Evolutionary conservation across 2,113 vertebrate genomes (phyloP), one percentile per base, ranked within the genome.

Genomic region (Scartelaos histophorus): DNA sequence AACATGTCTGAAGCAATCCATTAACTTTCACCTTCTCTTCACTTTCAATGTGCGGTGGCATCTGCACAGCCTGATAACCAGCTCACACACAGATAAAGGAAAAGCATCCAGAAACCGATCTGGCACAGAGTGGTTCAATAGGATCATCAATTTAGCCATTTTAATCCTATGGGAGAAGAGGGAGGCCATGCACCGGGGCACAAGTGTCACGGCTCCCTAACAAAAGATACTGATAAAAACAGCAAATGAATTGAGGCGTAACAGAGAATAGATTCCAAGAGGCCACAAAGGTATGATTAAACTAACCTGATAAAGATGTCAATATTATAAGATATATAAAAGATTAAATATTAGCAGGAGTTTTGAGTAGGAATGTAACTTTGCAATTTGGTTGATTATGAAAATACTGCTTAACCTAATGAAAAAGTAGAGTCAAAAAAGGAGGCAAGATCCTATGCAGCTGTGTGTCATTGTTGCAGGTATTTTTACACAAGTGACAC

Each of bases 121-220:
- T 47, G 75, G 34, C 53, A 75, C 35, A 25, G 66, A 75, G 58
- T 38, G n/a, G 67, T 70, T 84, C 79, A 64, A 71, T 43, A 69
- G 46, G 25, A 68, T 66, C 70, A 82, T 83, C 72, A 83, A 80
- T 83, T 72, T 76, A 64, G 47, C 64, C 66, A 71, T 66, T 34
- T 19, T 3, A 17, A 67, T 73, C 43, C 61, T 61, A 75, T 49
- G 70, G 60, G 57, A 57, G 73, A 70, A 67, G 75, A 76, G 76
- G 22, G 46, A 64, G 64, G 67, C 51, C 69, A 62, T 62, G 49
- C 67, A 75, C 29, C 5, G 13, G 57, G 62, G 70, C 11, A 70
- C 69, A 70, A 76, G 13, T 74, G 73, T 79, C 65, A 60, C 29
- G 68, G 76, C 71, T 76, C 47, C 46, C 43, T 66, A 56, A 75